Evolutionary conservation across 1,140 invertebrate genomes (phyloP).

Genomic region (Periplaneta americana): DNA sequence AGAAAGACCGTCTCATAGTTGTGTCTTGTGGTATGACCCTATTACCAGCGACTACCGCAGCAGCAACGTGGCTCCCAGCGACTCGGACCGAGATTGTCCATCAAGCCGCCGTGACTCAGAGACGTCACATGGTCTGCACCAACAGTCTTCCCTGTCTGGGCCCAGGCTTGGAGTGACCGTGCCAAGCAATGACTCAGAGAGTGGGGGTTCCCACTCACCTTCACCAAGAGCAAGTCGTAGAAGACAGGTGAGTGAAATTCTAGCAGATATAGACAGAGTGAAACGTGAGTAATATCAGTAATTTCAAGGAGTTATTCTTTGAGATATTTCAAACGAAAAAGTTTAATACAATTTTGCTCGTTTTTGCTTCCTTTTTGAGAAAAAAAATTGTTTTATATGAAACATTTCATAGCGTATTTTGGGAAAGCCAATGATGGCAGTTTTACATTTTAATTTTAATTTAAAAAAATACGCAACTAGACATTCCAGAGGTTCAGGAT

Average conservation of each 20-base stretch:
- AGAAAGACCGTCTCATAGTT: constrained; percentile 23
- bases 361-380: too few relatives aligned
- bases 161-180: constrained; percentile 59
- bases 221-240: constrained; percentile 76
- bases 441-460: too few relatives aligned
- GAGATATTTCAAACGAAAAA: too few relatives aligned
- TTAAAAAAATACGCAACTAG: too few relatives aligned
- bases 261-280: not conserved
- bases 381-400: too few relatives aligned
- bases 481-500: too few relatives aligned
- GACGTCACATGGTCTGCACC: constrained; percentile 34
- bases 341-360: too few relatives aligned
- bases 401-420: too few relatives aligned
- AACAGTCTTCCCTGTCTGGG: constrained; percentile 31
- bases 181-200: constrained; percentile 75
- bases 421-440: too few relatives aligned
- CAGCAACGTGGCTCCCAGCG: constrained; percentile 79
- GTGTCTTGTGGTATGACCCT: constrained; percentile 11
- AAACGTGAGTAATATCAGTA: too few relatives aligned
- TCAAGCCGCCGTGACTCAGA: constrained; percentile 59
- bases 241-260: constrained; percentile 53
- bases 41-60: constrained; percentile 84
- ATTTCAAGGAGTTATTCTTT: too few relatives aligned
- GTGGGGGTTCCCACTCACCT: constrained; percentile 78
- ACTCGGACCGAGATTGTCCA: constrained; percentile 76